Base-by-base conservation (phyloP, 37 sponge, comb jelly and placozoan genomes). In the Ianthella basta region DNA sequence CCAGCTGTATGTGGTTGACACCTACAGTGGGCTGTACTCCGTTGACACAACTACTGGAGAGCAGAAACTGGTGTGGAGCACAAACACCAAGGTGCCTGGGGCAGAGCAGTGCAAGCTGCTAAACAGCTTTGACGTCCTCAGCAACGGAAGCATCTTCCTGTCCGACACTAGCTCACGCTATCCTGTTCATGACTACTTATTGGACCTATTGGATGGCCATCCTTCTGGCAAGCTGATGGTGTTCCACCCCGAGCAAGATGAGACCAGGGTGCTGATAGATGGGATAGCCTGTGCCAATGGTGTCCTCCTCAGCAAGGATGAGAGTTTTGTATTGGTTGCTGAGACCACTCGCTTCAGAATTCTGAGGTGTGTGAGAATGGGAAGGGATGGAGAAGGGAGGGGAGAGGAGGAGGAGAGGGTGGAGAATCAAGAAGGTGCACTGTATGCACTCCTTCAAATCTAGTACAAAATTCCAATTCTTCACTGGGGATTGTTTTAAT, bases 201-300 rank as follows among this genome's bases (percentile, higher is more conserved):
- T 88, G 59, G 91, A 89, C 20, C 21, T 84, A 0, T 59, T 89
- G 60, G 96, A 95, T 38, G 69, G 89, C 4, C 50, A 79, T 5
- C 41, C 83, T 0, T 85, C 88, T 82, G 96, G 96, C 24, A 88
- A 88, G 60, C 79, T 95, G 55, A 54, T 95, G 18, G 59, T 73
- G 67, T 95, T 87, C 61, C 41, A 95, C 38, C 90, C 91, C 0
- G 18, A 19, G 0, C 59, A 77, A 34, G 80, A 70, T 23, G 59
- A 80, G 18, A 13, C 81, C 0, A 68, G 65, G 39, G 88, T 87
- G 8, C 44, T 87, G 0, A 0, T 87, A 0, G 40, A 80, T 0
- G 89, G 80, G 10, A 81, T 97, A 12, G 66, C 77, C 80, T 90
- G 93, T 57, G 87, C 97, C 35, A 97, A 97, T 85, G 97, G 97